Evolutionary conservation across 2,113 vertebrate species (phyloP), one percentile per base, ranked within the genome.

Genomic region (Neotragus moschatus): DNA sequence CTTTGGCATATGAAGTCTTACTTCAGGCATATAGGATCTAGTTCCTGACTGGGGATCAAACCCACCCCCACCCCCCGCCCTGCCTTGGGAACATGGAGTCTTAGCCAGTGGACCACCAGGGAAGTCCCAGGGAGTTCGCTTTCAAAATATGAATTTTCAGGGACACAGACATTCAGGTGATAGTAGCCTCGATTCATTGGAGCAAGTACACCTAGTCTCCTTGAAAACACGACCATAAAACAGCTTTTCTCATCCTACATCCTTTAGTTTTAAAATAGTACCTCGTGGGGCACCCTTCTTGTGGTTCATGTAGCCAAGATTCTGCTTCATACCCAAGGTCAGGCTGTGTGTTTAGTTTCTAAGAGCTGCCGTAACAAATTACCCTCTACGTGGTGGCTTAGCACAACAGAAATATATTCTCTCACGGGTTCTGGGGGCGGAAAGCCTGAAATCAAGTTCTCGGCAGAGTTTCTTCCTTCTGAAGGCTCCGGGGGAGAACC

Each of bases 341-440:
- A 4, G 26, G 51, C 43, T 28, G 0, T 19, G 14, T 13, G 8
- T 73, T 70, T 17, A 3, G 25, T 75, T n/a, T 60, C 77, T 17
- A 4, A 36, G 45, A 30, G 77, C 19, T 25, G 45, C 36, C 4
- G 0, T 55, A 13, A 77, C 36, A 53, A 26, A n/a, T 12, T 3
- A 1, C 26, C 33, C 63, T 36, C 4, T 17, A 61, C 1, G 4
- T 11, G 2, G 28, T 2, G 3, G 15, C 9, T 33, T 28, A 3
- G 13, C 43, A 73, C 14, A 5, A 7, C 3, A 84, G 36, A 33
- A 33, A 10, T 8, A 3, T 14, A 1, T 39, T n/a, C 6, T 36
- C 60, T 70, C 45, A 5, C 1, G 0, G 43, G 28, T 15, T 39
- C 53, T 11, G 28, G 55, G 33, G 53, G 10, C 51, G 56, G 28